Evolutionary conservation across 2,888 invertebrate species (phyloP), one percentile per base, ranked within the genome.

Genomic region (Cheilosia impressa): DNA sequence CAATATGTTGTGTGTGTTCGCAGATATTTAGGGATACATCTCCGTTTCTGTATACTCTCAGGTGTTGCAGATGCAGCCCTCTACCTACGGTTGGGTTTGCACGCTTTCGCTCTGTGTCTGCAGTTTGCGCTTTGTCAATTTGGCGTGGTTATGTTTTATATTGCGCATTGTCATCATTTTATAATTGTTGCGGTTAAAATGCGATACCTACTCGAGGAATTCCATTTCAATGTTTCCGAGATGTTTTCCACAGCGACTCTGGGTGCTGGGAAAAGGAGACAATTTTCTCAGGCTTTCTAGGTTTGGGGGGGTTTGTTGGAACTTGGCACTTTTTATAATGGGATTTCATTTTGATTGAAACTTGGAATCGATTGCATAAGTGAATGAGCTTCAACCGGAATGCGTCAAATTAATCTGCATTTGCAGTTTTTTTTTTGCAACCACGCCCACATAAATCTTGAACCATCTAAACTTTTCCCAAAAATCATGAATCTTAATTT

Each of bases 111-210:
- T 55, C 53, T 66, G 31, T 66, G 43, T 76, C 63, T 41, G 69
- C 43, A 60, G 58, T 65, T 53, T 78, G 72, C 10, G 27, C 47
- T 66, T 73, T 50, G 62, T 62, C 45, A 31, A 68, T 72, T 19
- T 66, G 73, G 69, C 43, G 73, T 75, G 79, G 75, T 85, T 85
- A 75, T 80, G 84, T 85, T 76, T 80, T 80, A 76, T 71, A 47
- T 65, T 55, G 83, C 79, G 79, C 79, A 84, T 85, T 85, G 80
- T 85, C 84, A 85, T 85, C 84, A 85, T 85, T 85, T 85, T 85
- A 85, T 85, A 85, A 80, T 85, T 85, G 84, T 76, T 71, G 58
- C 15, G 53, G 69, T 65, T 79, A 77, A 78, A 66, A 65, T 72
- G 77, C 76, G 24, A 52, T 66, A 62, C 34, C 65, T 58, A 22